Conservation (phyloP, 1,140 invertebrate genomes). For the Pogonomyrmex barbatus region DNA sequence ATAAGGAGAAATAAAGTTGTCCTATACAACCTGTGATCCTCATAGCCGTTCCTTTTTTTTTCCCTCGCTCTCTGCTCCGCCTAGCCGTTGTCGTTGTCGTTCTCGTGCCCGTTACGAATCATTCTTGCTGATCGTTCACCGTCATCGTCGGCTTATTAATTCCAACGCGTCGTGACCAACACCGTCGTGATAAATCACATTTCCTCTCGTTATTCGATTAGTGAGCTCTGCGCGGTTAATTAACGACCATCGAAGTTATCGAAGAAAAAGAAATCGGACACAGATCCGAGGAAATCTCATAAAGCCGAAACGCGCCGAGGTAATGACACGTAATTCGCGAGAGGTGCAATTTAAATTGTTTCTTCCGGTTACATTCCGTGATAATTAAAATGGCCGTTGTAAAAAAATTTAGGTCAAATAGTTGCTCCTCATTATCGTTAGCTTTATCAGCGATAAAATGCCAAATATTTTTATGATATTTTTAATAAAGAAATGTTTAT, state of each 20-base stretch:
- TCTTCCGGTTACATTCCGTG: neutral
- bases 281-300: constrained; percentile 30
- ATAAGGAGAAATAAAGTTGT: constrained; percentile 32
- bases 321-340: neutral
- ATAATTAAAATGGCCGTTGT: neutral
- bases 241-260: constrained; percentile 53
- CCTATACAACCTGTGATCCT: constrained; percentile 12
- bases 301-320: constrained; percentile 13
- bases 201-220: constrained; percentile 66
- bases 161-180: constrained; percentile 38
- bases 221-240: constrained; percentile 61
- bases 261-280: constrained; percentile 7
- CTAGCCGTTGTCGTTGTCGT: constrained; percentile 6
- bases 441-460: constrained; percentile 10
- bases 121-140: constrained; percentile 29
- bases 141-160: constrained; percentile 62
- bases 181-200: constrained; percentile 64
- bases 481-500: neutral
- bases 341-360: neutral
- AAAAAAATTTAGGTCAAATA: constrained; percentile 21
- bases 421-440: neutral
- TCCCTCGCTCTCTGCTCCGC: neutral
- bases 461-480: constrained; percentile 40
- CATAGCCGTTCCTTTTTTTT: neutral
- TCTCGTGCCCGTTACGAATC: constrained; percentile 43